Base-by-base conservation (phyloP, 1,140 invertebrate genomes). In the Teleopsis dalmanni region DNA sequence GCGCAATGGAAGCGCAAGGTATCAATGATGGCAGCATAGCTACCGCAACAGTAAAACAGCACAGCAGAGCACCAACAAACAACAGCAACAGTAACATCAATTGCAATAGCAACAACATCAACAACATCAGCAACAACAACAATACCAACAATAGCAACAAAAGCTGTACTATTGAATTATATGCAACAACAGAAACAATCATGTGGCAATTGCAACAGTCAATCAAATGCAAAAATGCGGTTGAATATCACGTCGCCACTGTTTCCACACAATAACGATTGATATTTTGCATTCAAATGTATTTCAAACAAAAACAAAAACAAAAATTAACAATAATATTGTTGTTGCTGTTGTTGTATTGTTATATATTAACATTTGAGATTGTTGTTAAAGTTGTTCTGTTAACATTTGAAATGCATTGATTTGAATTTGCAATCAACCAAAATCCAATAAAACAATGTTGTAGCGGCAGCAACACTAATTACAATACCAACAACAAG, bases 171-270 rank as follows among this genome's bases (percentile, higher is more conserved):
- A 59, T 60, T 57, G 48, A 58, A 58, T 56, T 59, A 55, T 27
- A 49, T 52, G 33, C 50, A 58, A 51, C 47, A 50, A 55, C 46
- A 57, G 44, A 26, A 34, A 46, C 33, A 26, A 46, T 34, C 33
- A 25, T 34, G 44, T n/a, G 44, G 18, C 16, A 25, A 26, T 27
- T 31, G 31, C 11, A 21, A 29, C 13, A 65, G 59, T 65, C 62
- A 65, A 65, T 65, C 62, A 65, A 65, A 65, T 65, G 62, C 55
- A 57, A 65, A 65, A 65, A 63, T 65, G 62, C 62, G 62, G 60
- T 65, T 61, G 55, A 54, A 48, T 52, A 55, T 43, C 41, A 43
- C 41, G 41, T 43, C 22, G 37, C 37, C n/a, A 23, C 8, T 13
- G 37, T n/a, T n/a, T n/a, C n/a, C n/a, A n/a, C n/a, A n/a, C n/a